Base-by-base conservation (phyloP, 2,888 invertebrate genomes). In the Anarsia innoxiella region DNA sequence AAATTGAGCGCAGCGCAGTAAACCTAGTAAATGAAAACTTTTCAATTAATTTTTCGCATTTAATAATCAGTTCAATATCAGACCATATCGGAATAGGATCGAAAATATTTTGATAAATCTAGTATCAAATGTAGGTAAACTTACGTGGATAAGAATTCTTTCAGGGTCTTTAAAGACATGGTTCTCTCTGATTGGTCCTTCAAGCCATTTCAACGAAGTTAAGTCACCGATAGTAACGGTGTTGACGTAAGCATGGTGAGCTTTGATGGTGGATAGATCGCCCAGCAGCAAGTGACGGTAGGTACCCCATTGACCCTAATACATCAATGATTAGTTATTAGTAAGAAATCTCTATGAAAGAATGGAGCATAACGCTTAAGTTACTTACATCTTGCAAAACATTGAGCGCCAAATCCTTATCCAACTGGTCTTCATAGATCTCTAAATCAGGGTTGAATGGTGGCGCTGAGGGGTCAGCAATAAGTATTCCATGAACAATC, bases 1-100 rank as follows among this genome's bases (percentile, higher is more conserved):
- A 97, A 98, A 78, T 98, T 99, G 9, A 98, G 68, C 0, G 96
- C 89, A 0, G 94, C 79, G 61, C 93, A 95, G 54, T 91, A 88
- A 0, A 93, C 88, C 66, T 88, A 62, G 19, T 2, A 14, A 23
- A 36, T n/a, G n/a, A n/a, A n/a, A n/a, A n/a, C n/a, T n/a, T n/a
- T n/a, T n/a, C n/a, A n/a, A n/a, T n/a, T n/a, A n/a, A 19, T 19
- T 19, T 19, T 19, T 19, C 19, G 3, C 19, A 19, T 19, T 19
- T n/a, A n/a, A n/a, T n/a, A n/a, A n/a, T n/a, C n/a, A n/a, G n/a
- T n/a, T n/a, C n/a, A n/a, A n/a, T n/a, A n/a, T n/a, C n/a, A n/a
- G n/a, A n/a, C n/a, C n/a, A n/a, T n/a, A n/a, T n/a, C n/a, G n/a
- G n/a, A n/a, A n/a, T n/a, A n/a, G n/a, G n/a, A n/a, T n/a, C n/a